These are phyloP conservation scores for Pteria penguin DNA, from an alignment of 2,888 invertebrate species.

Conservation along the genomic window DNA sequence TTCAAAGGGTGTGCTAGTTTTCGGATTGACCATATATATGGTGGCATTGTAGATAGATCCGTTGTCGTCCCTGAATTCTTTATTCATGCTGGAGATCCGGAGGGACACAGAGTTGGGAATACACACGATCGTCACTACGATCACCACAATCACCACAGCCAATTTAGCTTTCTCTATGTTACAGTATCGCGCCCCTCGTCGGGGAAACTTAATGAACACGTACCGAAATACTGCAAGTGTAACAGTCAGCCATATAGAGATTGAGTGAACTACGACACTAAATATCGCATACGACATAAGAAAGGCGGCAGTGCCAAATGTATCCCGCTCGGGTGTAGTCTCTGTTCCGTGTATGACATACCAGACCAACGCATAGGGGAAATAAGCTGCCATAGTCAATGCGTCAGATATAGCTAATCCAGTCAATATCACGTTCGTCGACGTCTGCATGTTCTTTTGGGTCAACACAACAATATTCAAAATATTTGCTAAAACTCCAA, in stretches of 20 bases:
- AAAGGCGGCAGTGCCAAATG: constrained; percentile 76
- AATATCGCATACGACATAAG: constrained; percentile 90
- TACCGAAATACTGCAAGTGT: constrained; percentile 96
- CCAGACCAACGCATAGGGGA: constrained; percentile 88
- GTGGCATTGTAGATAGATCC: constrained; percentile 51
- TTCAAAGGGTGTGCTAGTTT: constrained; percentile 73
- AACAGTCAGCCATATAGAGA: constrained; percentile 96
- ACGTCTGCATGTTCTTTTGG: constrained; percentile 91
- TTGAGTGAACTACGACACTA: constrained; percentile 92
- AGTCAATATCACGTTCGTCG: constrained; percentile 94
- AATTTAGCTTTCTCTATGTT: constrained; percentile 88
- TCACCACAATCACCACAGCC: constrained; percentile 85
- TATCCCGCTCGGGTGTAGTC: constrained; percentile 66
- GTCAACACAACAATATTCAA: constrained; percentile 95
- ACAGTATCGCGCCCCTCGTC: constrained; percentile 90
- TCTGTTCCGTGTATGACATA: constrained; percentile 72
- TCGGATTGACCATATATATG: constrained; percentile 82
- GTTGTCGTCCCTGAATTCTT: not conserved
- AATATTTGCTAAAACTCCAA: constrained; percentile 94
- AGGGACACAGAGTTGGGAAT: constrained; percentile 81
- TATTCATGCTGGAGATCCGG: constrained; percentile 79
- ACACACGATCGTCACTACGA: constrained; percentile 75
- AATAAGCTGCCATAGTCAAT: constrained; percentile 92
- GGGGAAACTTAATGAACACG: constrained; percentile 83
- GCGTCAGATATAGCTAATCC: constrained; percentile 92